Percentiles rank a stretch among this genome's conserved stretches.
Conservation (phyloP, 2,888 invertebrate genomes). For the Drosophila conformis region DNA sequence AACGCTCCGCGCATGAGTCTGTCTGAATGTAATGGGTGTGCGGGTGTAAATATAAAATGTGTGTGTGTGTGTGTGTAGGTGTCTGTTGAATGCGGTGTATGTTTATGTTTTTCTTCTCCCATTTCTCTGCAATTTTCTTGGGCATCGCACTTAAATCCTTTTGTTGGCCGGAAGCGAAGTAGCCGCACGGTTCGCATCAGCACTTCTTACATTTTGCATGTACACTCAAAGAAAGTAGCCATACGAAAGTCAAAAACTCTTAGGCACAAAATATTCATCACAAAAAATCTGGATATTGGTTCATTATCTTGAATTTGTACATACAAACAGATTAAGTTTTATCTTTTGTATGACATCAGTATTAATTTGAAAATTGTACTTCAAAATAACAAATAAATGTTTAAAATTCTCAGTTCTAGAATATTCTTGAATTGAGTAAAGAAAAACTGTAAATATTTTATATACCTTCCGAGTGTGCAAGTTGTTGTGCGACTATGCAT, state of each 20-base stretch:
- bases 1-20: constrained; percentile 44
- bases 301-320: background rate
- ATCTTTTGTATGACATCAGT: background rate
- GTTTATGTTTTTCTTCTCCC: constrained; percentile 21
- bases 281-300: background rate
- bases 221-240: background rate
- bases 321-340: background rate
- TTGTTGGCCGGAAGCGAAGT: constrained; percentile 54
- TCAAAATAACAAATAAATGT: background rate
- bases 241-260: background rate
- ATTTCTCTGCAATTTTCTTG: constrained; percentile 52
- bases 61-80: background rate
- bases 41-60: background rate
- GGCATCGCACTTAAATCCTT: constrained; percentile 73
- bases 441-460: background rate
- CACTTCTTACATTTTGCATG: constrained; percentile 22
- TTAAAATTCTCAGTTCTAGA: background rate
- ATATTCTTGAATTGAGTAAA: background rate
- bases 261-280: background rate
- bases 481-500: constrained; percentile 16
- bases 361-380: background rate
- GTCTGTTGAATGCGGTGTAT: constrained; percentile 24
- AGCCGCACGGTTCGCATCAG: constrained; percentile 35
- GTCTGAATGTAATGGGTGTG: background rate
- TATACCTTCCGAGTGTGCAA: background rate